Conservation (phyloP, 1,140 invertebrate species). For the Drosophila kohkoa region DNA sequence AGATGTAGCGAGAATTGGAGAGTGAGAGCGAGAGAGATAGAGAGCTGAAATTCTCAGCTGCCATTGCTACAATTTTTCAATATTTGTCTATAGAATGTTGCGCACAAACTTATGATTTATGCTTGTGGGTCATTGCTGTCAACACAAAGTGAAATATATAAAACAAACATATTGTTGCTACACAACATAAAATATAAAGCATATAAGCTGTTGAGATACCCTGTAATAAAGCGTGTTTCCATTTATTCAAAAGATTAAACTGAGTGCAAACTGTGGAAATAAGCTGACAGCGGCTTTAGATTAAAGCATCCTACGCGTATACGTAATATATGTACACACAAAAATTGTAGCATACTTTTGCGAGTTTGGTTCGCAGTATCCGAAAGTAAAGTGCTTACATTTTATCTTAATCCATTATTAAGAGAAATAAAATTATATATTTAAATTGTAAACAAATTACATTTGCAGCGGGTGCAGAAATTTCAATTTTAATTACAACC, state of each 20-base stretch:
- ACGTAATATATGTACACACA: neutral
- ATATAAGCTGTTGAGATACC: constrained; percentile 14
- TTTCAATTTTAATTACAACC: constrained; percentile 26
- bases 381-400: neutral
- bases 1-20: neutral
- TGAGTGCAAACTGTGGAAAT: neutral
- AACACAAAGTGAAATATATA: constrained; percentile 78
- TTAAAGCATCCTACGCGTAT: constrained; percentile 5
- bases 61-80: constrained; percentile 31
- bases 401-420: neutral
- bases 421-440: constrained; percentile 13
- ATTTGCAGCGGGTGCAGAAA: neutral
- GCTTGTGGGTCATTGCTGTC: constrained; percentile 80
- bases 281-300: neutral
- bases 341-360: constrained; percentile 28
- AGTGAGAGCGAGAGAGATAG: neutral
- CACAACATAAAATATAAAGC: constrained; percentile 46
- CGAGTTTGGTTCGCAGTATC: neutral
- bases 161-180: constrained; percentile 73
- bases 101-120: constrained; percentile 78
- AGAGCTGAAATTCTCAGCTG: constrained; percentile 9
- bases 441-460: constrained; percentile 18
- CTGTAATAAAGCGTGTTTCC: neutral
- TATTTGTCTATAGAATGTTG: constrained; percentile 48
- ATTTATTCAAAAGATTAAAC: neutral